phyloP scores from a whole-genome alignment of 2,888 invertebrate species.

The Metalampra italica region DNA sequence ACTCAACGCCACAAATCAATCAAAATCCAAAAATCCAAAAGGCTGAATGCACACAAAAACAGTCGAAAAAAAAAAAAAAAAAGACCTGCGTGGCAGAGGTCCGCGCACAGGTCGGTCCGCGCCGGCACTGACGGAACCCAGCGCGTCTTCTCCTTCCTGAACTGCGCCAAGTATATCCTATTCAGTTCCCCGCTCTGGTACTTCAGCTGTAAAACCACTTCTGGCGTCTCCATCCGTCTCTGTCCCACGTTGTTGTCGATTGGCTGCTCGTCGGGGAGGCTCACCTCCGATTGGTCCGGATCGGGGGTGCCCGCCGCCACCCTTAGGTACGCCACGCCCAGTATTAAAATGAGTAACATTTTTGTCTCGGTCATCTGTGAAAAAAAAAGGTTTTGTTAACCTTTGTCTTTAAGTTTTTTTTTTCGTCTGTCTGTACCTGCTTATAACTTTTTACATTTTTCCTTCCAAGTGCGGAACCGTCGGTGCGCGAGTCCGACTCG shows the following conservation, averaged over 20 bases:
- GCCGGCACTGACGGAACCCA: conserved; percentile 55
- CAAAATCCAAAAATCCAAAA: conserved; percentile 15
- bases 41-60: conserved; percentile 1
- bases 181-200: conserved; percentile 67
- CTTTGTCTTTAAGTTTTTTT: conserved; percentile 3
- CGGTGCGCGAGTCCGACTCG: too few species aligned
- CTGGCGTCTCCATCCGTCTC: conserved; percentile 51
- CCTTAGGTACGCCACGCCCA: conserved; percentile 51
- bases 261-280: conserved; percentile 33
- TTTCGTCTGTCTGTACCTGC: not conserved
- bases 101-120: conserved; percentile 54
- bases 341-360: conserved; percentile 41
- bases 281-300: conserved; percentile 42
- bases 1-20: conserved; percentile 8
- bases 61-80: conserved; percentile 23
- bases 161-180: conserved; percentile 71
- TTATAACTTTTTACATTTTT: too few species aligned
- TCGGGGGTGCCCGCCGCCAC: conserved; percentile 20
- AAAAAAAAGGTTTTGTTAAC: conserved; percentile 15
- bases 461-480: too few species aligned
- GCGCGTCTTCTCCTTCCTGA: conserved; percentile 41
- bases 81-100: conserved; percentile 72
- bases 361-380: conserved; percentile 40
- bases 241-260: conserved; percentile 34
- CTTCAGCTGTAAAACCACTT: conserved; percentile 67